phyloP scores from a whole-genome alignment of 1,140 invertebrate species.

The Camponotus vicinus region DNA sequence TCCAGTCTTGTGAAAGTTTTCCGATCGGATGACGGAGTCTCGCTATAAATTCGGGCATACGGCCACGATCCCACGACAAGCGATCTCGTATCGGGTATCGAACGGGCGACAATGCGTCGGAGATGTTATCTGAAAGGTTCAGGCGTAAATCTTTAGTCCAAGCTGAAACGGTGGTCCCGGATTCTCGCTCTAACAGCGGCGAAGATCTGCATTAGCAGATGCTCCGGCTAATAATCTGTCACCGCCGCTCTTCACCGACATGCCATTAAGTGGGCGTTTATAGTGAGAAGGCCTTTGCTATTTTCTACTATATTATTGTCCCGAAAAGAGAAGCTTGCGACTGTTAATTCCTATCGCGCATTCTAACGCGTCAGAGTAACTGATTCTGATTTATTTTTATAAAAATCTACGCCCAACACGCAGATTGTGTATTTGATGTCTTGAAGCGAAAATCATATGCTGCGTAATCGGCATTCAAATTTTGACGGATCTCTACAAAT shows the following conservation, averaged over 20 bases:
- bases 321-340: background rate
- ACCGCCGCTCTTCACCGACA: constrained; percentile 45
- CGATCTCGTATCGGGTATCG: constrained; percentile 57
- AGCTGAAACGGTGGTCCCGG: constrained; percentile 33
- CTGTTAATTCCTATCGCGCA: background rate
- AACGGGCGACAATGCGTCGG: constrained; percentile 64
- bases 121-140: constrained; percentile 69
- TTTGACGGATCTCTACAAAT: background rate
- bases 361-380: background rate
- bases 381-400: background rate
- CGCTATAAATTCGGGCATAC: constrained; percentile 63
- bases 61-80: constrained; percentile 24
- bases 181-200: constrained; percentile 21
- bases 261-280: constrained; percentile 62
- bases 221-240: constrained; percentile 68
- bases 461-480: background rate
- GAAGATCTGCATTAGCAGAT: constrained; percentile 69
- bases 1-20: constrained; percentile 11
- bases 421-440: background rate
- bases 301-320: constrained; percentile 46
- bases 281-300: constrained; percentile 4
- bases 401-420: too few species aligned
- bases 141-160: constrained; percentile 63
- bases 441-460: background rate
- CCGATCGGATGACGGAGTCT: background rate